These are phyloP conservation scores for Gymnoscopelus braueri DNA, from an alignment of 2,797 vertebrate genomes.

Conservation along the genomic window DNA sequence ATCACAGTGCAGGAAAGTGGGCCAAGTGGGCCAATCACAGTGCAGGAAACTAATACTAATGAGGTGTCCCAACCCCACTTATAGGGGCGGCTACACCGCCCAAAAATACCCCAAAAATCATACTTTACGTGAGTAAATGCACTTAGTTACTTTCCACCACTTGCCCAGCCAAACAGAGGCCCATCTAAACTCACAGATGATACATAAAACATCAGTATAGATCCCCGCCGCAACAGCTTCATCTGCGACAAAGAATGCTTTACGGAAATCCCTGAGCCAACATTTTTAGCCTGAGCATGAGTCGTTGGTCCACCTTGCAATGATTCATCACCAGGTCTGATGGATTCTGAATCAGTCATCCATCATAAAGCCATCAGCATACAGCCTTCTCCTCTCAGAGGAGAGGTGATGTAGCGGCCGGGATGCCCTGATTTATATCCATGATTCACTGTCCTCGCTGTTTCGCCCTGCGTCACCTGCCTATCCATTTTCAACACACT, in stretches of 20 bases:
- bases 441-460: slow-evolving; percentile 38
- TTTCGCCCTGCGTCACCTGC: not conserved
- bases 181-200: slow-evolving; percentile 7
- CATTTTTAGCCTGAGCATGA: slow-evolving; percentile 27
- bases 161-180: not conserved
- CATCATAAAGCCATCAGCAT: slow-evolving; percentile 72
- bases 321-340: slow-evolving; percentile 55
- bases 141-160: too few relatives aligned
- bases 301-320: slow-evolving; percentile 23
- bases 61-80: too few relatives aligned
- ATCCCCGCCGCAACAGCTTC: slow-evolving; percentile 1
- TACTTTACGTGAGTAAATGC: too few relatives aligned
- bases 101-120: too few relatives aligned
- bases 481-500: slow-evolving; percentile 24
- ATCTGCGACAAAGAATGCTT: slow-evolving; percentile 3
- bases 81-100: too few relatives aligned
- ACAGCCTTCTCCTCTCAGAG: slow-evolving; percentile 52
- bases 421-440: slow-evolving; percentile 57
- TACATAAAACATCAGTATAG: slow-evolving; percentile 41
- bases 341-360: slow-evolving; percentile 54
- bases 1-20: too few relatives aligned
- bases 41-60: too few relatives aligned
- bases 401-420: slow-evolving; percentile 40
- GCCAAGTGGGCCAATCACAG: too few relatives aligned
- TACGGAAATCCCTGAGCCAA: slow-evolving; percentile 48